A percentile compares a stretch with the other conserved stretches of the same genome.
Conservation (phyloP, 2,113 vertebrate genomes). For the Lepidothrix coronata region DNA sequence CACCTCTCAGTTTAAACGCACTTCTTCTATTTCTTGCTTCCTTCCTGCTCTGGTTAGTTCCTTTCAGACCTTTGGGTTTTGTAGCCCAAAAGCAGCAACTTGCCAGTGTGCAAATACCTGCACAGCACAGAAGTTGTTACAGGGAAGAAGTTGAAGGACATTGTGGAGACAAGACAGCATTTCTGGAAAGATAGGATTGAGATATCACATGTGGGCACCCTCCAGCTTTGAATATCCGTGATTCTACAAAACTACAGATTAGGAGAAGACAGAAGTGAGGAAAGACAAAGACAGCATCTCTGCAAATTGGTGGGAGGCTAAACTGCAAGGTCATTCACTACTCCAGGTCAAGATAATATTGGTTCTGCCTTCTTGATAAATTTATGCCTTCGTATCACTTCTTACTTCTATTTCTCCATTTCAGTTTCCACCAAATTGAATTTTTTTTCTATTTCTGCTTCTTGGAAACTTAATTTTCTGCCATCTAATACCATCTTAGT, state of each 20-base stretch:
- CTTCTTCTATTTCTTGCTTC: not conserved
- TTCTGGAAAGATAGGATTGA: not conserved
- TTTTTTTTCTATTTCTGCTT: constrained; percentile 38
- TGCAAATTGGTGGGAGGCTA: not conserved
- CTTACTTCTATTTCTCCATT: not conserved
- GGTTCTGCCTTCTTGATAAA: not conserved
- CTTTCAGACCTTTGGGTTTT: not conserved
- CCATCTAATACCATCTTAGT: constrained; percentile 16
- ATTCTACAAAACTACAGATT: not conserved
- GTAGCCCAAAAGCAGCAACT: not conserved
- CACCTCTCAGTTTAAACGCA: not conserved
- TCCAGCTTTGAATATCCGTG: not conserved
- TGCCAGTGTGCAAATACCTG: not conserved
- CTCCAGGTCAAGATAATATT: not conserved
- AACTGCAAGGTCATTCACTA: not conserved
- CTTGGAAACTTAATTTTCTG: constrained; percentile 34
- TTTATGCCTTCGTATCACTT: not conserved
- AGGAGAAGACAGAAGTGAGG: not conserved
- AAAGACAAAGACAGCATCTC: not conserved
- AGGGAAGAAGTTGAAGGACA: not conserved
- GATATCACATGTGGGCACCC: not conserved
- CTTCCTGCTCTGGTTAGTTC: not conserved
- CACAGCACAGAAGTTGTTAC: not conserved
- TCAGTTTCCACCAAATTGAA: not conserved
- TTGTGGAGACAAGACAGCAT: not conserved